A percentile compares a stretch with the other conserved stretches of the same genome.
phyloP scores from a whole-genome alignment of 64 coral and sea anemone genomes.

The Pocillopora verrucosa region DNA sequence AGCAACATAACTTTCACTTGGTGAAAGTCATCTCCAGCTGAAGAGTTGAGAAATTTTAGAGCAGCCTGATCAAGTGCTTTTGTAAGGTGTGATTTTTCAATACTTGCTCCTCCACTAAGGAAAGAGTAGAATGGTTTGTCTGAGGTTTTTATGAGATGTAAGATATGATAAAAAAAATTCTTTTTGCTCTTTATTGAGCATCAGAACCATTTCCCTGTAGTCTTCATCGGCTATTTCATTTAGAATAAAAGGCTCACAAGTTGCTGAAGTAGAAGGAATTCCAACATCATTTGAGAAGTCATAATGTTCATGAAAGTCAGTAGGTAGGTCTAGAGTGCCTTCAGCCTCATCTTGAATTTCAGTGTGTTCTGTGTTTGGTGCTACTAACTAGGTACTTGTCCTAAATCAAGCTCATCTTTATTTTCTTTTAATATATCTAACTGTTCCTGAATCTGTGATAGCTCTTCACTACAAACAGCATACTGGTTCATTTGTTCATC shows the following conservation, averaged over 20 bases:
- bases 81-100: conserved; percentile 1
- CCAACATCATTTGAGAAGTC: too few species aligned
- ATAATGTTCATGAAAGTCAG: not conserved
- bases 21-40: conserved; percentile 17
- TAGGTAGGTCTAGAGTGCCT: not conserved
- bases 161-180: conserved; percentile 34
- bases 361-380: not conserved
- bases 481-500: conserved; percentile 36
- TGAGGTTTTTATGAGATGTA: conserved; percentile 47
- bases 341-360: conserved; percentile 16
- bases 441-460: too few species aligned
- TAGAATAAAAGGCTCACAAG: not conserved
- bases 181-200: conserved; percentile 28
- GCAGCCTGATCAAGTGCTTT: conserved; percentile 7
- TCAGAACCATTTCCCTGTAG: conserved; percentile 7
- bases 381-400: too few species aligned
- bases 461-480: conserved; percentile 4
- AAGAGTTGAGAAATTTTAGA: conserved; percentile 3
- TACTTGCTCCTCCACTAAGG: conserved; percentile 10
- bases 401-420: too few species aligned
- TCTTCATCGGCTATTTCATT: not conserved
- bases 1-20: not conserved
- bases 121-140: conserved; percentile 11
- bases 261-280: conserved; percentile 1
- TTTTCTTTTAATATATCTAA: too few species aligned